Conservation (phyloP, 2,113 vertebrate genomes). For the Tylochromis polylepis region DNA sequence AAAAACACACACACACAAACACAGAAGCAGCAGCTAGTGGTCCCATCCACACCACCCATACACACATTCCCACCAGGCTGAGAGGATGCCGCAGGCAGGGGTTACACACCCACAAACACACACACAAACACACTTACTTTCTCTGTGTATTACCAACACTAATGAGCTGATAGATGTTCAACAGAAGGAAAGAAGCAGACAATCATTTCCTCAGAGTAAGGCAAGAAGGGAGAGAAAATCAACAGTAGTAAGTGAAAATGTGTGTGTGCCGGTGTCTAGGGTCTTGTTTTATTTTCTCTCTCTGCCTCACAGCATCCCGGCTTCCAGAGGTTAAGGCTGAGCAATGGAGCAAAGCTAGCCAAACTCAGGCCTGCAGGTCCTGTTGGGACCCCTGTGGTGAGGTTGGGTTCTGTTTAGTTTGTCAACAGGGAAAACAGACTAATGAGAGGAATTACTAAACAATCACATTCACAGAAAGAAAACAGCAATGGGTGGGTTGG, state of each 20-base stretch:
- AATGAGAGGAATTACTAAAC: constrained; percentile 61
- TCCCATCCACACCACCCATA: constrained; percentile 66
- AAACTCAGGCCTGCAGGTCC: constrained; percentile 50
- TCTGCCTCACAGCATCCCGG: constrained; percentile 53
- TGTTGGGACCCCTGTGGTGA: constrained; percentile 33
- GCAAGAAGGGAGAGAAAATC: constrained; percentile 47
- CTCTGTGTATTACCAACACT: constrained; percentile 69
- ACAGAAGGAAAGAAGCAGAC: constrained; percentile 62
- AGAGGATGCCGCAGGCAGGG: constrained; percentile 59
- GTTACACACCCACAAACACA: constrained; percentile 43
- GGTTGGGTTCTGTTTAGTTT: constrained; percentile 43
- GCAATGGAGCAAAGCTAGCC: constrained; percentile 44
- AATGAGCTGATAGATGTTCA: constrained; percentile 76
- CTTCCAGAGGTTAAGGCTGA: constrained; percentile 64
- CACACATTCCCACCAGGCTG: constrained; percentile 57
- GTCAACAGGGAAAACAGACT: constrained; percentile 29
- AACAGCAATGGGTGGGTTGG: not conserved
- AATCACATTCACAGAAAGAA: constrained; percentile 31
- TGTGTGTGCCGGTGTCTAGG: constrained; percentile 29
- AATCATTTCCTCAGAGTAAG: constrained; percentile 62
- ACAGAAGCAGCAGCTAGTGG: constrained; percentile 34
- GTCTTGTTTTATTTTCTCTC: constrained; percentile 58
- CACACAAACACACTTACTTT: constrained; percentile 54
- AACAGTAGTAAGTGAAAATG: constrained; percentile 40
- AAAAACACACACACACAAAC: constrained; percentile 10